phyloP scores from a whole-genome alignment of 1,140 invertebrate species.

The Spodoptera litura region DNA sequence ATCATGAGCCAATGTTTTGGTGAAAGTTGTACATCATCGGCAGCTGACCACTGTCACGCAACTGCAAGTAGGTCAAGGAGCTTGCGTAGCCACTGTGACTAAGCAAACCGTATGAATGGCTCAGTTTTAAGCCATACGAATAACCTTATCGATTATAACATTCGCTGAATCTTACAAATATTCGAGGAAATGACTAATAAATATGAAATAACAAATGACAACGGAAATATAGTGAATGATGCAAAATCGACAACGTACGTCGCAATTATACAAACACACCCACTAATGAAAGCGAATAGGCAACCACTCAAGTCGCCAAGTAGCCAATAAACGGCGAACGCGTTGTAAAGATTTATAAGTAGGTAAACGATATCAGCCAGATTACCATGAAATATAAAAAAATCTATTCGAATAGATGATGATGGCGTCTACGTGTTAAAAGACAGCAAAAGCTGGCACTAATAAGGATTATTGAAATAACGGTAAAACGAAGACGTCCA shows the following conservation, averaged over 20 bases:
- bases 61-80: constrained; percentile 76
- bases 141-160: constrained; percentile 38
- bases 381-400: constrained; percentile 11
- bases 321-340: constrained; percentile 20
- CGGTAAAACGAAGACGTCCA: constrained; percentile 65
- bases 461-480: constrained; percentile 62
- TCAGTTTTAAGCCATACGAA: constrained; percentile 34
- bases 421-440: constrained; percentile 28
- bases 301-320: constrained; percentile 4
- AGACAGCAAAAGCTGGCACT: constrained; percentile 16
- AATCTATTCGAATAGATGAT: not conserved
- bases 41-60: constrained; percentile 69
- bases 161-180: constrained; percentile 34
- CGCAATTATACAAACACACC: constrained; percentile 33
- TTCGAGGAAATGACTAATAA: constrained; percentile 14
- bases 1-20: constrained; percentile 64
- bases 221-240: not conserved
- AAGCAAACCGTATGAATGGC: constrained; percentile 56
- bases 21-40: constrained; percentile 78
- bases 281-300: constrained; percentile 31
- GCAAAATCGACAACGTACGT: constrained; percentile 12
- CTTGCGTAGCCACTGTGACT: constrained; percentile 65
- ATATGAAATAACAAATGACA: constrained; percentile 2
- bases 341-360: not conserved
- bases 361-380: constrained; percentile 5